phyloP scores from a whole-genome alignment of 2,888 invertebrate genomes.

The Physocephala rufipes region DNA sequence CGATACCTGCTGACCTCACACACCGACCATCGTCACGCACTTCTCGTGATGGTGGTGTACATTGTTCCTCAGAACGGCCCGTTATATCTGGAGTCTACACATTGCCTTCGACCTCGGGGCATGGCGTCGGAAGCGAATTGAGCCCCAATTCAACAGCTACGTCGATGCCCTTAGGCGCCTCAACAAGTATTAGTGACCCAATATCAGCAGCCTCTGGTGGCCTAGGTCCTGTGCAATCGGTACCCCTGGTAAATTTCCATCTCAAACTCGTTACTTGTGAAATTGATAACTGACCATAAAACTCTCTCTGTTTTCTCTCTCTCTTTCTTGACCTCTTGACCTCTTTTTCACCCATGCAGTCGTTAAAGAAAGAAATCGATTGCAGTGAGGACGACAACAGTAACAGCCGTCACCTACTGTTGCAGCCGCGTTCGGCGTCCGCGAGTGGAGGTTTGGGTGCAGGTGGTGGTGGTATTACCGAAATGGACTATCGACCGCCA shows the following conservation, averaged over 20 bases:
- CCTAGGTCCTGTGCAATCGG: conserved; percentile 86
- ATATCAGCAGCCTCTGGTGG: conserved; percentile 82
- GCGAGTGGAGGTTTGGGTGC: conserved; percentile 66
- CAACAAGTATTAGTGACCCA: conserved; percentile 49
- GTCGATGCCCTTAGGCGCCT: conserved; percentile 42
- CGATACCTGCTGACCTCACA: conserved; percentile 53
- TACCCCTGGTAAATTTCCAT: conserved; percentile 77
- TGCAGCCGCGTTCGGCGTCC: conserved; percentile 70
- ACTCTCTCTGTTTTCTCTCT: too few species aligned
- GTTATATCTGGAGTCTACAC: conserved; percentile 50
- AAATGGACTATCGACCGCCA: conserved; percentile 82
- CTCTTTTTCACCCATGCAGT: conserved; percentile 68
- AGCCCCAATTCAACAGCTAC: conserved; percentile 49
- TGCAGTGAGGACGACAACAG: conserved; percentile 75
- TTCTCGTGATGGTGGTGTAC: conserved; percentile 50
- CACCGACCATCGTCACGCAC: conserved; percentile 57
- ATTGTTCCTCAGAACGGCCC: conserved; percentile 48
- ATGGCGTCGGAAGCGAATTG: conserved; percentile 52
- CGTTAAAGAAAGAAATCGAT: conserved; percentile 88
- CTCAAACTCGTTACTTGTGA: not conserved
- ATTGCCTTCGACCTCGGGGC: conserved; percentile 49
- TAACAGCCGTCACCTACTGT: conserved; percentile 61
- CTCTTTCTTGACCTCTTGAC: not conserved
- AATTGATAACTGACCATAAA: too few species aligned
- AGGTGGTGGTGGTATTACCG: conserved; percentile 68